These are phyloP conservation scores for Encarsia formosa DNA, from an alignment of 2,888 invertebrate genomes.

Conservation along the genomic window DNA sequence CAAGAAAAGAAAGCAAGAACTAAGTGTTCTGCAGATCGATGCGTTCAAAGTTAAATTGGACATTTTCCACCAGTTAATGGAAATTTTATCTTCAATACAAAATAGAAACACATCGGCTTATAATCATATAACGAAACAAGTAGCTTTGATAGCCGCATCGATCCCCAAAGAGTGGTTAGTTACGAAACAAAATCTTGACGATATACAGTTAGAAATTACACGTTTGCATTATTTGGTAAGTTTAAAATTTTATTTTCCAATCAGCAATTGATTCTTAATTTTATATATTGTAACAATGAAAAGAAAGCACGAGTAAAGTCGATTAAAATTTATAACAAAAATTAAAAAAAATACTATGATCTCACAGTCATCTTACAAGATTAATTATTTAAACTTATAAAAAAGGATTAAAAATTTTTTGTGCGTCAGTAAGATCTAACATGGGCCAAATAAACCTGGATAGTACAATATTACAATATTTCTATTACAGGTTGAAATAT, in stretches of 20 bases:
- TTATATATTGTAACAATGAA: background rate
- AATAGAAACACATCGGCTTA: background rate
- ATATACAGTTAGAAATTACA: conserved; percentile 2
- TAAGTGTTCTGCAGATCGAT: background rate
- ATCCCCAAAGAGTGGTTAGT: background rate
- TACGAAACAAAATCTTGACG: background rate
- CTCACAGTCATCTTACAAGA: background rate
- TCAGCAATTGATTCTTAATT: background rate
- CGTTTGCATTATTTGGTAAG: conserved; percentile 7
- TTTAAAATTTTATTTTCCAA: background rate
- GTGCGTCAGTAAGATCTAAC: background rate
- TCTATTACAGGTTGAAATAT: background rate
- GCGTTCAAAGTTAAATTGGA: background rate
- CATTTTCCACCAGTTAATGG: background rate
- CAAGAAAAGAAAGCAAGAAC: background rate
- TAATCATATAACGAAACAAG: conserved; percentile 4
- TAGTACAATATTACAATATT: background rate
- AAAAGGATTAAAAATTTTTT: background rate
- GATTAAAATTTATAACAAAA: background rate
- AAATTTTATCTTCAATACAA: background rate
- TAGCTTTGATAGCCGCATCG: background rate
- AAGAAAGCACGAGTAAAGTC: background rate
- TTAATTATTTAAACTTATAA: background rate
- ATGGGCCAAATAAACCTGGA: background rate
- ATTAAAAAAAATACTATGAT: background rate